phyloP scores from a whole-genome alignment of 2,797 vertebrate species.

The Meda fulgida region DNA sequence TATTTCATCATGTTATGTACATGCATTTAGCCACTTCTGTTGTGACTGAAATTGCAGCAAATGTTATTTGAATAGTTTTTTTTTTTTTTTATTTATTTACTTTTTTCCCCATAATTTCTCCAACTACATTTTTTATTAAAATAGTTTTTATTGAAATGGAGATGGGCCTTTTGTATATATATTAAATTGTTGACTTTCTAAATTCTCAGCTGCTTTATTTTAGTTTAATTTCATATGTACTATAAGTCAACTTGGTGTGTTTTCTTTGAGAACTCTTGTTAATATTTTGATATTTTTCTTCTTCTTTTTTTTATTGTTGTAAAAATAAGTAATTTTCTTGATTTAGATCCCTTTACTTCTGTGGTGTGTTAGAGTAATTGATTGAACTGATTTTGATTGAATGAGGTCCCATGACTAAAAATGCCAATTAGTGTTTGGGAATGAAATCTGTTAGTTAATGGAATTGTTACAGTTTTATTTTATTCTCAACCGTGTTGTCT shows the following conservation, averaged over 20 bases:
- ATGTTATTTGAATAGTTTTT: no score
- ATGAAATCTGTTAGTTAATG: conserved; percentile 44
- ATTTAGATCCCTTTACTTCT: conserved; percentile 1
- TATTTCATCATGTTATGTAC: background rate
- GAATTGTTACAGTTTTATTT: conserved; percentile 44
- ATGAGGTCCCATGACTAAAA: conserved; percentile 40
- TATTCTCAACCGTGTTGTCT: conserved; percentile 42
- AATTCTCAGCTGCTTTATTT: background rate
- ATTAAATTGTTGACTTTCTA: background rate
- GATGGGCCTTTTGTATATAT: background rate
- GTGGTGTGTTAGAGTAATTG: conserved; percentile 3
- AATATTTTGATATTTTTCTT: background rate
- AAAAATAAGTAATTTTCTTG: background rate
- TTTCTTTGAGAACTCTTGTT: conserved; percentile 12
- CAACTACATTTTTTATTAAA: background rate
- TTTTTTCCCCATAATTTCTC: background rate
- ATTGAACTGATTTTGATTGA: conserved; percentile 42
- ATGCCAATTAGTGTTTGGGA: conserved; percentile 40
- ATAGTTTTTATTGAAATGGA: background rate
- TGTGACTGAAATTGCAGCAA: background rate
- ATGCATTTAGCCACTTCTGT: background rate
- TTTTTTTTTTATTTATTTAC: background rate
- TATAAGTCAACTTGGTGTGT: background rate
- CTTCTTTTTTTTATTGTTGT: no score
- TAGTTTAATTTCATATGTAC: background rate